Base-by-base conservation (phyloP, 2,888 invertebrate species). In the Calliphora vomitoria region DNA sequence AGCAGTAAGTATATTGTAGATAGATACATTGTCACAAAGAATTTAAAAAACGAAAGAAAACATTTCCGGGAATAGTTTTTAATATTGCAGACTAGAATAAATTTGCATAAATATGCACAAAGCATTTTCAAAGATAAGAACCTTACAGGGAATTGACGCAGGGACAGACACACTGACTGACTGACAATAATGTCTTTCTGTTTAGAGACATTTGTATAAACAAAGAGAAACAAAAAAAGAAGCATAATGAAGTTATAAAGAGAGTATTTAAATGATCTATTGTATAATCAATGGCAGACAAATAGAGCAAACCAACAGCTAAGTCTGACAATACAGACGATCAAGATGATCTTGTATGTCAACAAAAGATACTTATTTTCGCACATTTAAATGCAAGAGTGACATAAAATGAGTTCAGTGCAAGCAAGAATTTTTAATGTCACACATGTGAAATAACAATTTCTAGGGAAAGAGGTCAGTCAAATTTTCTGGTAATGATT, bases 331-430 rank as follows among this genome's bases (percentile, higher is more conserved):
- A 71, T 55, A 15, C 41, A 64, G 11, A 69, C 74, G 41, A 83
- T 81, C 55, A 71, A 69, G 84, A 86, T 88, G 82, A 89, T 89
- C 87, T 85, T 82, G 38, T 76, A 25, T 85, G 88, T 81, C 88
- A 85, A 88, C 88, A 88, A 88, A 86, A 88, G 82, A 71, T 69
- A n/a, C n/a, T n/a, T n/a, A 83, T 88, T 89, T 89, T 88, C 85
- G 81, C 88, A 89, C 89, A 86, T 89, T 89, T 86, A 58, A 78
- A 76, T 83, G 64, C 78, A 78, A 89, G 31, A 82, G 44, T 66
- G 76, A 86, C 78, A 86, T 53, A 60, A 81, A 86, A 80, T 76
- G 60, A 81, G 81, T 81, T 69, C 76, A 66, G 6, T n/a, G 35
- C 2, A 60, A 62, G 0, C 10, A 18, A 15, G 13, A 55, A 58